phyloP scores from a whole-genome alignment of 1,140 invertebrate genomes.

The Zaprionus ghesquierei region DNA sequence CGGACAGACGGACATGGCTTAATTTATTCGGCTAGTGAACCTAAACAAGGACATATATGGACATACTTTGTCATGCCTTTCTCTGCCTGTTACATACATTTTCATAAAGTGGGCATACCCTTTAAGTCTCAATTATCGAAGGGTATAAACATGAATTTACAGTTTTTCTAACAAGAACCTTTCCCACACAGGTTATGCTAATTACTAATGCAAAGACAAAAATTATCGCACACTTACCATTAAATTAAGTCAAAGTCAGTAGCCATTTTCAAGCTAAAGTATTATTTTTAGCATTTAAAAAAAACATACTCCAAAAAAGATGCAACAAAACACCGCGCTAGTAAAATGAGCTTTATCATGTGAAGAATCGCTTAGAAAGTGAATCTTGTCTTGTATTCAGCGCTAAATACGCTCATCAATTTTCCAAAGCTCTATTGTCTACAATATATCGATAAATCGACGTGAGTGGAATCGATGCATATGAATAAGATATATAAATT shows the following conservation, averaged over 20 bases:
- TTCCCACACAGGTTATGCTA: neutral
- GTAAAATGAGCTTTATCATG: neutral
- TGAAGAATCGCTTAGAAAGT: neutral
- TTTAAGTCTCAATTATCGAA: no score
- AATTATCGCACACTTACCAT: no score
- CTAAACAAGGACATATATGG: no score
- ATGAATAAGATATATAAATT: constrained; percentile 65
- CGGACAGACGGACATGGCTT: no score
- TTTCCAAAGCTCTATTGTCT: constrained; percentile 24
- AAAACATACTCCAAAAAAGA: neutral
- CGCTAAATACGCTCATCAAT: constrained; percentile 36
- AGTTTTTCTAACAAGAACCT: no score
- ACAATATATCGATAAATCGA: neutral
- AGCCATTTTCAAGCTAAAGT: neutral
- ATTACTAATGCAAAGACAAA: neutral
- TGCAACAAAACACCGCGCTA: neutral
- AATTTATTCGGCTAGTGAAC: no score
- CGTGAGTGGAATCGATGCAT: constrained; percentile 32
- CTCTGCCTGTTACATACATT: no score
- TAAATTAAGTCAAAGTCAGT: neutral
- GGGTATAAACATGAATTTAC: no score
- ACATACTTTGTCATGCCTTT: no score
- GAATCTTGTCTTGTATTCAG: constrained; percentile 10
- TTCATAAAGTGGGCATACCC: no score
- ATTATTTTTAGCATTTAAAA: neutral